These are phyloP conservation scores for Prosopocoilus inquinatus DNA, from an alignment of 2,888 invertebrate genomes.

Conservation along the genomic window DNA sequence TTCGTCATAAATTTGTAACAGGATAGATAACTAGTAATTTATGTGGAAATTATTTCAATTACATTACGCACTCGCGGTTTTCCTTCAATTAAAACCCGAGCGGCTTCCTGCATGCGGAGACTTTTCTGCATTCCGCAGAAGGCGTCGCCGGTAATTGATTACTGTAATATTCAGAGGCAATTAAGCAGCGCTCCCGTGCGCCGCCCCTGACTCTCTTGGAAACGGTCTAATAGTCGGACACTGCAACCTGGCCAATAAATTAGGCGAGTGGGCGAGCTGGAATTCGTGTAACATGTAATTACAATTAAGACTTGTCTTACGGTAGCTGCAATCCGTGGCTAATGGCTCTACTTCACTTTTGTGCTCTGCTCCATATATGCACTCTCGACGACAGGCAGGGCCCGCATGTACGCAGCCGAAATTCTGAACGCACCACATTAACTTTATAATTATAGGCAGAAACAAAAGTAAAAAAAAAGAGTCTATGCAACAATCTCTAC, in stretches of 20 bases:
- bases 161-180: constrained; percentile 32
- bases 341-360: constrained; percentile 13
- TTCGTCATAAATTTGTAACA: not conserved
- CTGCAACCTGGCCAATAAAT: constrained; percentile 39
- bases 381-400: not conserved
- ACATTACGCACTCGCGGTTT: not conserved
- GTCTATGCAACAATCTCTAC: too few species aligned
- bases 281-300: constrained; percentile 43
- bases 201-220: constrained; percentile 30
- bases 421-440: too few species aligned
- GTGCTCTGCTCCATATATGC: constrained; percentile 1
- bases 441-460: too few species aligned
- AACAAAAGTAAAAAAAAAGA: too few species aligned
- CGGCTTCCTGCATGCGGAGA: not conserved
- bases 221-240: constrained; percentile 34
- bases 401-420: not conserved
- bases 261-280: constrained; percentile 42
- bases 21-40: constrained; percentile 1
- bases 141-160: constrained; percentile 28
- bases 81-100: not conserved
- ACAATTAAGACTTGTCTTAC: constrained; percentile 43
- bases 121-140: constrained; percentile 11
- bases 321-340: constrained; percentile 31
- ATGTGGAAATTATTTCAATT: constrained; percentile 1
- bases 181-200: constrained; percentile 34